Percentiles rank a stretch among this genome's conserved stretches.
phyloP scores from a whole-genome alignment of 2,113 vertebrate genomes.

The Scytalopus superciliaris region DNA sequence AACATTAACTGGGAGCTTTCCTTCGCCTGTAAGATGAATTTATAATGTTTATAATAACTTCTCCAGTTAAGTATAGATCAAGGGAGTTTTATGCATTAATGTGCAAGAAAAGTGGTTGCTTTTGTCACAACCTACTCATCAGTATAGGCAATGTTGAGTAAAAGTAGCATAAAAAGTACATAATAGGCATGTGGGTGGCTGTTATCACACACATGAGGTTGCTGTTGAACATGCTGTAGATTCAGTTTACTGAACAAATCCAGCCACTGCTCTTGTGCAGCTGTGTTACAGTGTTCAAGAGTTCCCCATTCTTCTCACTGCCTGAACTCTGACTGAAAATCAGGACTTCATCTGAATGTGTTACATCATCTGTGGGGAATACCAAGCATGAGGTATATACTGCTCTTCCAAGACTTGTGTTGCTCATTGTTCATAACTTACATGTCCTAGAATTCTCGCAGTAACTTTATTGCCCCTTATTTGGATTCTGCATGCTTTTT shows the following conservation, averaged over 20 bases:
- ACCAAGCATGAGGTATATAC: background rate
- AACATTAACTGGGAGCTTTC: background rate
- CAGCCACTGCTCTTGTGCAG: background rate
- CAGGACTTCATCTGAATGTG: background rate
- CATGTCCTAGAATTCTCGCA: background rate
- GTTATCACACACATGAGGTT: background rate
- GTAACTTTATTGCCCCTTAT: background rate
- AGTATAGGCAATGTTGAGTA: background rate
- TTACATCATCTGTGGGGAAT: background rate
- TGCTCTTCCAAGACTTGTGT: background rate
- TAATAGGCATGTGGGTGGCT: background rate
- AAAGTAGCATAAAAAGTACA: background rate
- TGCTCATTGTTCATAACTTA: background rate
- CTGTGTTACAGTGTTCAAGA: background rate
- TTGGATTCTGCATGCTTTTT: background rate
- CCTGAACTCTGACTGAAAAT: background rate
- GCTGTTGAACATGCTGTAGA: background rate
- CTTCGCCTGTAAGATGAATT: too few species aligned
- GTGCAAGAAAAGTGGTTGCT: background rate
- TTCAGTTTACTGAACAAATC: background rate
- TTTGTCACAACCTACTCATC: background rate
- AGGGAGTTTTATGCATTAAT: background rate
- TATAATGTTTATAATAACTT: background rate
- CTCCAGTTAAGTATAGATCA: background rate
- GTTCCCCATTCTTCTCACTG: background rate